Percentiles rank a stretch among this genome's conserved stretches.
Evolutionary conservation across 2,797 vertebrate species (phyloP).

Genomic region (Poecilia picta): DNA sequence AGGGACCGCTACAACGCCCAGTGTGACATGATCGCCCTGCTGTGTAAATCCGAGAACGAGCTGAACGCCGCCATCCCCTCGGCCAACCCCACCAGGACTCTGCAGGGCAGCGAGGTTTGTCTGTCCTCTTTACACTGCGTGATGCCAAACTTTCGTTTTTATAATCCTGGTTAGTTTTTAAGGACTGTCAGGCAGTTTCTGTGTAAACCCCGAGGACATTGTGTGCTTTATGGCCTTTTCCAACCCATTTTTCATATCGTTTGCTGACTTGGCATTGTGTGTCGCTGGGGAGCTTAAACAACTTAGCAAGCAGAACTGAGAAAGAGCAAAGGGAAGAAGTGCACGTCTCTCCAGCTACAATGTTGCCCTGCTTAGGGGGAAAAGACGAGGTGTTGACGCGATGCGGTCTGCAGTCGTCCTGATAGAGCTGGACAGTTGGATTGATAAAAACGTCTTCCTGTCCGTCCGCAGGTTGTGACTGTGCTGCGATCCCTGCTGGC

Average conservation of each 20-base stretch:
- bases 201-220: constrained; percentile 36
- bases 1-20: constrained; percentile 91
- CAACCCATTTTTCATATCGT: constrained; percentile 67
- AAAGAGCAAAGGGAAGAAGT: constrained; percentile 26
- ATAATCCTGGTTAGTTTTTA: constrained; percentile 10
- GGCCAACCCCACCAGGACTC: constrained; percentile 94
- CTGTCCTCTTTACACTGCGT: neutral
- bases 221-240: constrained; percentile 49
- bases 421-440: neutral
- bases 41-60: constrained; percentile 93
- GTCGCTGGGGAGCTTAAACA: constrained; percentile 63
- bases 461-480: constrained; percentile 86
- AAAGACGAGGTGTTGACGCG: neutral
- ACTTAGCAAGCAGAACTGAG: constrained; percentile 67
- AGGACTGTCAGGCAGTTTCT: constrained; percentile 10
- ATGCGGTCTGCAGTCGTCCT: neutral
- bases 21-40: constrained; percentile 91
- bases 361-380: constrained; percentile 15
- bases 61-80: constrained; percentile 94
- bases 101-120: constrained; percentile 95
- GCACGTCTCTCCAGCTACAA: constrained; percentile 24
- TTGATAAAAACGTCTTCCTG: neutral
- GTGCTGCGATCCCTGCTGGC: constrained; percentile 88
- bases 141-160: constrained; percentile 13
- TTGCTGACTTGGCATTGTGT: constrained; percentile 63